A percentile compares a stretch with the other conserved stretches of the same genome.
phyloP scores from a whole-genome alignment of 1,140 invertebrate species.

The Conus ventricosus region DNA sequence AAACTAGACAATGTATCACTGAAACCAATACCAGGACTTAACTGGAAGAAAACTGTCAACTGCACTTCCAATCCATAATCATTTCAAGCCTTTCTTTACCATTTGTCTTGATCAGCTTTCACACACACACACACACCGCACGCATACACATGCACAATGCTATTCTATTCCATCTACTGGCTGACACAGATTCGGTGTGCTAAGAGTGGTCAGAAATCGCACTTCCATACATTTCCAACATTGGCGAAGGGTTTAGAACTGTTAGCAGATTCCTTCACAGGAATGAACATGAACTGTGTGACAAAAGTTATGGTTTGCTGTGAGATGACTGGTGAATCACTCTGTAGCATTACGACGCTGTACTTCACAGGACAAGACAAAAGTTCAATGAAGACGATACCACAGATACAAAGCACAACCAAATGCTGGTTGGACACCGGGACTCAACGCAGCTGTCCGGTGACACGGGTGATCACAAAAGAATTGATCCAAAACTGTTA shows the following conservation, averaged over 20 bases:
- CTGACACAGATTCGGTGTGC: not conserved
- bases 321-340: not conserved
- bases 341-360: not conserved
- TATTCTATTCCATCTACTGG: not conserved
- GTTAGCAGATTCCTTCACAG: too few relatives aligned
- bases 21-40: not conserved
- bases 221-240: not conserved
- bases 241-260: not conserved
- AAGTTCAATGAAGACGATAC: too few relatives aligned
- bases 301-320: too few relatives aligned
- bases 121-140: not conserved
- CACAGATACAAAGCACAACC: not conserved
- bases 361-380: too few relatives aligned
- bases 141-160: not conserved
- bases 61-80: not conserved
- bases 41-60: not conserved
- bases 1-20: not conserved
- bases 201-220: not conserved
- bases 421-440: not conserved
- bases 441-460: not conserved
- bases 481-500: not conserved
- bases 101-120: not conserved
- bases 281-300: too few relatives aligned
- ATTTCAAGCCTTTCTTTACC: not conserved
- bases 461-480: not conserved